Percentiles rank a stretch among this genome's conserved stretches.
phyloP scores from a whole-genome alignment of 2,888 invertebrate genomes.

The Tachystola acroxantha region DNA sequence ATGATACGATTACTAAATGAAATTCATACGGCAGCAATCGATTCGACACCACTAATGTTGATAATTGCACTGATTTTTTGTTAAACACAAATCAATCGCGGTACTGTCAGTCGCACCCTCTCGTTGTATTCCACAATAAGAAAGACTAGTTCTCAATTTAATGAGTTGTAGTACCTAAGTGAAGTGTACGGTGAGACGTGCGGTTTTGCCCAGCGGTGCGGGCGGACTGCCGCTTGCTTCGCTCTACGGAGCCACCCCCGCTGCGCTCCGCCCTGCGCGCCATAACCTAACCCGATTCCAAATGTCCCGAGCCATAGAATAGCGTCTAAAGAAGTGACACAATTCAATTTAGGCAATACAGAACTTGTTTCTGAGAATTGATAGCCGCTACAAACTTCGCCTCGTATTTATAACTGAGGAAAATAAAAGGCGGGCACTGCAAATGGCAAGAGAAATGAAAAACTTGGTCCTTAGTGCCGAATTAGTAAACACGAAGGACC shows the following conservation, averaged over 20 bases:
- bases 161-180: constrained; percentile 17
- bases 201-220: constrained; percentile 33
- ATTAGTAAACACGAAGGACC: no score
- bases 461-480: no score
- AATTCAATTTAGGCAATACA: constrained; percentile 9
- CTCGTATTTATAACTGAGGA: no score
- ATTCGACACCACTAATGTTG: constrained; percentile 8
- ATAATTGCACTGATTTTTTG: background rate
- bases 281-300: constrained; percentile 39
- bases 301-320: constrained; percentile 35
- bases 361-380: constrained; percentile 6
- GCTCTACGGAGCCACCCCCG: constrained; percentile 21
- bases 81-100: background rate
- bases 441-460: no score
- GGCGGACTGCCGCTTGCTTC: constrained; percentile 42
- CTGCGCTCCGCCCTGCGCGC: constrained; percentile 30
- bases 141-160: no score
- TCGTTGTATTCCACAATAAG: constrained; percentile 5
- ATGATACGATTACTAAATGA: no score
- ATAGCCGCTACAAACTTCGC: no score
- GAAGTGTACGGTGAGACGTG: constrained; percentile 26
- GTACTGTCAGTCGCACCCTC: background rate
- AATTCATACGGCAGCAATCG: constrained; percentile 7
- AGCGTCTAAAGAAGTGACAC: constrained; percentile 26
- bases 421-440: no score